Base-by-base conservation (phyloP, 2,797 vertebrate species). In the Parotocinclus haroldoi region DNA sequence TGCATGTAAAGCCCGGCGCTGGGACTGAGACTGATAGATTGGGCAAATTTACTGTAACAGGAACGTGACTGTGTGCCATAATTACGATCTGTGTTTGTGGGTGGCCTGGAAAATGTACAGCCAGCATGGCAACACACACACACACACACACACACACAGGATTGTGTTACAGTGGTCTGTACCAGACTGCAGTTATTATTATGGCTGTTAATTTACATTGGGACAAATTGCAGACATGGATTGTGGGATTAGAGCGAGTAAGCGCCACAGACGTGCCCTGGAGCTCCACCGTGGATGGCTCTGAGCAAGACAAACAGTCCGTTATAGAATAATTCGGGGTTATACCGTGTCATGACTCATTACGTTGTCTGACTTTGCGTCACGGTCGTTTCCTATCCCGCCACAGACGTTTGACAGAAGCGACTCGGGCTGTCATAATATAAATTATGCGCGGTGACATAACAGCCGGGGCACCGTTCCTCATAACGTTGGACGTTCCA, bases 161-260 rank as follows among this genome's bases (percentile, higher is more conserved):
- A 63, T 70, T 75, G 58, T 72, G 73, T 83, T 85, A 83, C 70
- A 36, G 67, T 49, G 13, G 69, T 60, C 50, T 74, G n/a, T 5
- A 78, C 82, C 85, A 68, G 86, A 85, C 49, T 64, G 66, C 72
- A 81, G 74, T 78, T 87, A 79, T 83, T 84, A 82, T 82, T 82
- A 83, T 83, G 74, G 79, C 70, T 79, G 80, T 79, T 77, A 73
- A 53, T 78, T 73, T 76, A 78, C 84, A 83, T 85, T 84, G 83
- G 85, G 81, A 78, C 83, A 86, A 89, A 87, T 83, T 80, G 65
- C 40, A 71, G 58, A 19, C 71, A 73, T 68, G 73, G 63, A 75
- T 57, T 60, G 58, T 60, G 58, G 58, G 46, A 58, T 58, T 58
- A 71, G 27, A 27, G 27, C 27, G 27, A 27, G 5, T 27, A 2